Base-by-base conservation (phyloP, 1,140 invertebrate genomes). In the Hyposmocoma kahamanoa region DNA sequence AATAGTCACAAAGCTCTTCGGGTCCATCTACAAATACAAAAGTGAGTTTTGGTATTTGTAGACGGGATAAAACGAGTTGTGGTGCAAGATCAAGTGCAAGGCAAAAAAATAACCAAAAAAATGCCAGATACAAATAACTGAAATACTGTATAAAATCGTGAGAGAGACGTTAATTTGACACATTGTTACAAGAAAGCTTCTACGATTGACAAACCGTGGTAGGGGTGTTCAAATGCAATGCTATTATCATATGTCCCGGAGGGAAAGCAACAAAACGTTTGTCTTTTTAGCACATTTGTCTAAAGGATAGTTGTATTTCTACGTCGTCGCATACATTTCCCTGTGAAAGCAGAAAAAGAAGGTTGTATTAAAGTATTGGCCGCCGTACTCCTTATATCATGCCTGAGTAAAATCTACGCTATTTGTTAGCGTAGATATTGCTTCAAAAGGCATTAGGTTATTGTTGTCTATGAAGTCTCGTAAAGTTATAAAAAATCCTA, bases 221-320 rank as follows among this genome's bases (percentile, higher is more conserved):
- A 36, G 18, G 32, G 32, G 32, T 13, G n/a, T 36, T 19, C 44
- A 32, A 58, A 67, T 56, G 56, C 69, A 58, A 57, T 48, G 57
- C 72, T 70, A 80, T 80, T 80, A 80, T 68, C 79, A 79, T 80
- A 78, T 68, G 66, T 79, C 76, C 69, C 68, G 46, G 54, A 56
- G 68, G 54, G 62, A 53, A 21, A 67, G 51, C 65, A 67, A 72
- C 68, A 72, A 67, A 73, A 63, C 77, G 77, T 81, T 83, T 74
- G 76, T 83, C 79, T 79, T 83, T 83, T 79, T 81, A 81, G 71
- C 76, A 74, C 74, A 80, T 80, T 80, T 80, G 72, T 79, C 68
- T 74, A 73, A 74, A 62, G 63, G 61, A 73, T 73, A 72, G 65
- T 75, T 73, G 72, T 81, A 69, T 78, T 76, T 78, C 43, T 42